A percentile compares a stretch with the other conserved stretches of the same genome.
Conservation (phyloP, 2,797 vertebrate genomes). For the Eospalax fontanierii region DNA sequence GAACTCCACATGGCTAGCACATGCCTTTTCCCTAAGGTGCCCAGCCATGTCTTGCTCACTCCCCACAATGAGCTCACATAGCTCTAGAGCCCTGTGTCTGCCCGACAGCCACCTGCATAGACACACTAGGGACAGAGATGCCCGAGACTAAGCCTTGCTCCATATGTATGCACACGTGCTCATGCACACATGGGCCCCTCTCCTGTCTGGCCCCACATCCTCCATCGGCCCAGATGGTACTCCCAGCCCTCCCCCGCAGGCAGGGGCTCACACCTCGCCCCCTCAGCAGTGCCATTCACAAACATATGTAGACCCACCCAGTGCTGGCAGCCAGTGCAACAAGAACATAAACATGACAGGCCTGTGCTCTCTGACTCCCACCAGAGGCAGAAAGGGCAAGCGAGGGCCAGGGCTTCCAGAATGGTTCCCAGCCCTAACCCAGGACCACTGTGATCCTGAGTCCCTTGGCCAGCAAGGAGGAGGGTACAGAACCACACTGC, state of each 20-base stretch:
- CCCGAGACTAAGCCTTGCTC: not conserved
- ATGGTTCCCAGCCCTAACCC: not conserved
- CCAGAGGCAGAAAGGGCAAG: not conserved
- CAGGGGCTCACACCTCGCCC: constrained; percentile 78
- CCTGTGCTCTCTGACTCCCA: not conserved
- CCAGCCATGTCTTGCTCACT: not conserved
- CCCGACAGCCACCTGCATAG: not conserved
- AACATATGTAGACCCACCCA: constrained; percentile 67
- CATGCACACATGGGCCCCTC: fast-evolving
- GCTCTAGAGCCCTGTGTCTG: not conserved
- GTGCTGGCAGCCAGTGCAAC: constrained; percentile 38
- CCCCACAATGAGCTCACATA: not conserved
- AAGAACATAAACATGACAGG: constrained; percentile 5
- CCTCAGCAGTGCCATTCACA: constrained; percentile 67
- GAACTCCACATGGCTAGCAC: not conserved
- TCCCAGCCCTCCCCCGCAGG: constrained; percentile 46
- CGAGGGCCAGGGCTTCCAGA: not conserved
- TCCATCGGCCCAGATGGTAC: constrained; percentile 66
- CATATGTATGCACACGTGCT: constrained; percentile 39
- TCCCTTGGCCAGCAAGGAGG: not conserved
- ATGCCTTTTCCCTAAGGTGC: not conserved
- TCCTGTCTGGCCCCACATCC: constrained; percentile 27
- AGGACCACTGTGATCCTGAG: not conserved
- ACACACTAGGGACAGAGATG: not conserved
- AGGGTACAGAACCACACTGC: not conserved